Evolutionary conservation across 2,797 vertebrate species (phyloP).

Genomic region (Hippopotamyrus pictus): DNA sequence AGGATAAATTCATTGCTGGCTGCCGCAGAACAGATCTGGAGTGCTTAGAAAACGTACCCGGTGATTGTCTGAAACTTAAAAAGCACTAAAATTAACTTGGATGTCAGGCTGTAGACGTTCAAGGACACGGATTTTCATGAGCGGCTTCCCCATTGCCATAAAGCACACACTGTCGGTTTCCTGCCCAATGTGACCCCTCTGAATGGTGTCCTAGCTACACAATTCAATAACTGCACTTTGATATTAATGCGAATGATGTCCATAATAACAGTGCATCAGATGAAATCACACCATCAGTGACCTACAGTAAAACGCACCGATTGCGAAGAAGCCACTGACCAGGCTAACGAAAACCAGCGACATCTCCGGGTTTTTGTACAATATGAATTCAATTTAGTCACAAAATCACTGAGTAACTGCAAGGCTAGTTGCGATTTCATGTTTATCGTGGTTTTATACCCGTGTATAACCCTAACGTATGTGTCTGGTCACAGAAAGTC

Average conservation of each 20-base stretch:
- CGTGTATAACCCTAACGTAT: neutral
- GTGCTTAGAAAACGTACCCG: neutral
- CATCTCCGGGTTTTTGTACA: neutral
- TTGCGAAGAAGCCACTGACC: neutral
- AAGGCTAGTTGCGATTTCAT: neutral
- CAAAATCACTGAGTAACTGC: neutral
- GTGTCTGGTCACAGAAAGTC: neutral
- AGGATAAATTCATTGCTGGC: neutral
- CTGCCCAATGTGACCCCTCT: conserved; percentile 2
- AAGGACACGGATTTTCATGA: conserved; percentile 52
- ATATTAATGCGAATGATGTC: neutral
- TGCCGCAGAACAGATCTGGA: neutral
- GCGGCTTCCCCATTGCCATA: conserved; percentile 23
- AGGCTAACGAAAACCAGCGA: neutral
- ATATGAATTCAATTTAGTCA: neutral
- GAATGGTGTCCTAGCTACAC: neutral
- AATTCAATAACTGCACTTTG: neutral
- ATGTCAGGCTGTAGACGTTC: conserved; percentile 37
- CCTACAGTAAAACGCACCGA: neutral
- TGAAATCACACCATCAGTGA: neutral
- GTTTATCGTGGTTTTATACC: neutral
- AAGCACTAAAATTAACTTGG: neutral
- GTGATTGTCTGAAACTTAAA: neutral
- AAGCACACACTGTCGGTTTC: conserved; percentile 32
- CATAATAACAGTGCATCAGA: neutral